Base-by-base conservation (phyloP, 2,888 invertebrate genomes). In the Callyntrura guangdongensis region DNA sequence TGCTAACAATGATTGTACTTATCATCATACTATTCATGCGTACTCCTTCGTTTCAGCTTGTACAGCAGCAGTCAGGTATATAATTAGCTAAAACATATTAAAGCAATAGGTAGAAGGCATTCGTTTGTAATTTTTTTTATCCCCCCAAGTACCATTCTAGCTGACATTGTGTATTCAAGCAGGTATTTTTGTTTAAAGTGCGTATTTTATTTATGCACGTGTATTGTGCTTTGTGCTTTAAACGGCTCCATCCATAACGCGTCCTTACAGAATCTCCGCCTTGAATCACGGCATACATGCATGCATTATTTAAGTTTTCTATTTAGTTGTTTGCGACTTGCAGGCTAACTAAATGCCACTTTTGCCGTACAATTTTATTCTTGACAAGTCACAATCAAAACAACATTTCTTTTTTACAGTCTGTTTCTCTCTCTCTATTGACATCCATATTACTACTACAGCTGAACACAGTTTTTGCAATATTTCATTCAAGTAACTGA, bases 61-160 rank as follows among this genome's bases (percentile, higher is more conserved):
- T 47, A 6, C 20, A 72, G 17, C 20, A 72, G 72, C 47, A 72
- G 36, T 69, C 67, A 67, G 49, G 61, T 84, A 25, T 84, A 84
- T 84, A 84, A 84, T 84, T 84, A 84, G 83, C 53, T 27, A 84
- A 25, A 36, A 84, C 49, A 69, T 67, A 84, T 84, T 84, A 84
- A 69, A 53, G 49, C 83, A 84, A 69, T 27, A 36, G 2, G 36
- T 6, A 36, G 36, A 25, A 84, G 67, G 14, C 25, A 49, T 67
- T 83, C 12, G 82, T 3, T 59, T 1, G 53, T 59, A 72, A n/a
- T 20, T 45, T 47, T 14, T 3, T 53, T 53, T 36, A 36, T 6
- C 36, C 36, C 36, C 2, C 11, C 53, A 14, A 53, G 53, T n/a
- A 14, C 53, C 1, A 53, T 53, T 53, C 53, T 53, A 2, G n/a